These are phyloP conservation scores for Aplodontia rufa DNA, from an alignment of 2,113 vertebrate species.

Conservation along the genomic window DNA sequence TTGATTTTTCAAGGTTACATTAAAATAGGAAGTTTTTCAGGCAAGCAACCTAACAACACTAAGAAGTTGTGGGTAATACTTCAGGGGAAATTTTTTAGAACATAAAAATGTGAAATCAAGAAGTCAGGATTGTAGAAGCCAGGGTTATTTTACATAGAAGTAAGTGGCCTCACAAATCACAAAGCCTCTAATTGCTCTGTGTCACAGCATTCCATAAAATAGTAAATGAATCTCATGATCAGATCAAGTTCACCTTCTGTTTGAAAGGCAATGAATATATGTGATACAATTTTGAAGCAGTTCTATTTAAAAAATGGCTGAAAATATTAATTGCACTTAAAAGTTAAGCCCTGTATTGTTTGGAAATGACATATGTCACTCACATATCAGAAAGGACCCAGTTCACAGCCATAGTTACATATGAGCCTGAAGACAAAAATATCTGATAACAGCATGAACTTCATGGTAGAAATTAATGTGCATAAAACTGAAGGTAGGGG, in stretches of 20 bases:
- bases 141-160: background rate
- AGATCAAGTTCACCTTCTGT: background rate
- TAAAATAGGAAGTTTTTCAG: background rate
- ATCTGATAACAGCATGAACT: background rate
- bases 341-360: background rate
- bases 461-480: background rate
- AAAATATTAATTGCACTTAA: background rate
- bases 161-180: background rate
- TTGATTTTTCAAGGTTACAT: constrained; percentile 38
- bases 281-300: background rate
- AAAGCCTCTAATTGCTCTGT: background rate
- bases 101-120: background rate
- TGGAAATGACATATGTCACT: background rate
- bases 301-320: background rate
- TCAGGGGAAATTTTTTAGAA: background rate
- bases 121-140: background rate
- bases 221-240: background rate
- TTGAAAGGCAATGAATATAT: background rate
- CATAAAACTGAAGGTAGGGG: background rate
- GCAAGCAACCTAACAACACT: background rate
- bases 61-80: background rate
- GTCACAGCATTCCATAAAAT: background rate
- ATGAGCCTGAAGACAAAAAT: background rate
- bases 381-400: background rate
- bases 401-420: background rate